Percentiles rank a stretch among this genome's conserved stretches.
Conservation (phyloP, 2,888 invertebrate genomes). For the Malacosoma neustria region DNA sequence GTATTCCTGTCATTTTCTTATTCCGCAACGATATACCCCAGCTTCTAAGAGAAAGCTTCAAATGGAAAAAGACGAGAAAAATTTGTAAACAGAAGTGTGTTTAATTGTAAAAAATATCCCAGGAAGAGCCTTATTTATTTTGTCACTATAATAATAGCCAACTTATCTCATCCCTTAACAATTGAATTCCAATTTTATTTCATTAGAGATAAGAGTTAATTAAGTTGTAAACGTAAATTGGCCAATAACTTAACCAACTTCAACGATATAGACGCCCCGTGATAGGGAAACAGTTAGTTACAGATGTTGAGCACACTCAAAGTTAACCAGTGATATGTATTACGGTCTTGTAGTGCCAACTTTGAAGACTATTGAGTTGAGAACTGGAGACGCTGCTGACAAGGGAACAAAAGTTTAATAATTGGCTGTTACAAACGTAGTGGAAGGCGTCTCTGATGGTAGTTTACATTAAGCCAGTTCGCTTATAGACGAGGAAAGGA, state of each 20-base stretch:
- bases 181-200: conserved; percentile 35
- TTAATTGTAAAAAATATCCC: no score
- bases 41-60: no score
- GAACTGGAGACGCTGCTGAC: neutral
- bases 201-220: conserved; percentile 26
- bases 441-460: no score
- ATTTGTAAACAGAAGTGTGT: no score
- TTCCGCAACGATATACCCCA: no score
- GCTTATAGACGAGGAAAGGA: no score
- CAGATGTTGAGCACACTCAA: conserved; percentile 27
- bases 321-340: conserved; percentile 31
- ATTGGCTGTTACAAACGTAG: no score
- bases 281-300: conserved; percentile 28
- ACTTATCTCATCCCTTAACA: conserved; percentile 5
- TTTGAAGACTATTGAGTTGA: neutral
- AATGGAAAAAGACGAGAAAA: no score
- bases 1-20: no score
- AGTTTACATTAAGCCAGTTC: no score
- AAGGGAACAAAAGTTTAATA: no score
- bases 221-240: conserved; percentile 42
- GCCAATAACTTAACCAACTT: no score
- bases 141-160: neutral
- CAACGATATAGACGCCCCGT: conserved; percentile 34
- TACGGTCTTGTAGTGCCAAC: conserved; percentile 2
- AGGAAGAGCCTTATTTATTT: neutral